Conservation (phyloP, 2,797 vertebrate species). For the Limosa lapponica region DNA sequence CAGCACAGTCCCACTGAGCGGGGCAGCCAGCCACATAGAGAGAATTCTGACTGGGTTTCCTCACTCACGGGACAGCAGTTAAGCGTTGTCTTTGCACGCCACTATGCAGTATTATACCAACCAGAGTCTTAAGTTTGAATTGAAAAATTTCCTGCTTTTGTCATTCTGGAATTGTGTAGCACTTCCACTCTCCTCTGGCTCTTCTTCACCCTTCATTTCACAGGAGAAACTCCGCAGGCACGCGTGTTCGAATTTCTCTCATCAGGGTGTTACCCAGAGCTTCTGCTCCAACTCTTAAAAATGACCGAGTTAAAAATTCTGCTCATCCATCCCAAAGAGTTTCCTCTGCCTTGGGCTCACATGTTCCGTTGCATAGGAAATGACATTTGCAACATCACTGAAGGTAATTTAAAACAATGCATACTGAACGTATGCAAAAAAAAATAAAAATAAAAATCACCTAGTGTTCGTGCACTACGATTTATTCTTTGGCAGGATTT, state of each 20-base stretch:
- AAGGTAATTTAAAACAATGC: background rate
- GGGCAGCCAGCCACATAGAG: background rate
- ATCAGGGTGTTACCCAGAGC: background rate
- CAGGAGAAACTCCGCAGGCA: background rate
- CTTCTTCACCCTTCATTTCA: background rate
- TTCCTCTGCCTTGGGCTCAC: background rate
- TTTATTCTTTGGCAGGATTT: background rate
- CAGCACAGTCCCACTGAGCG: background rate
- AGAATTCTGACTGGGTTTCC: background rate
- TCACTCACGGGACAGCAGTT: background rate
- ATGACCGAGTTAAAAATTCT: background rate
- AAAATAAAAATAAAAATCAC: no score
- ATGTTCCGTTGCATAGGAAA: background rate
- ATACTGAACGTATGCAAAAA: background rate
- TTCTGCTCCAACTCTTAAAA: background rate
- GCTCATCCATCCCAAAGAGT: background rate
- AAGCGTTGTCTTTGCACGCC: background rate
- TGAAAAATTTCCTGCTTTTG: background rate
- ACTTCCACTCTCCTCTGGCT: background rate
- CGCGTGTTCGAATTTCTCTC: background rate
- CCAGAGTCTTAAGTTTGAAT: background rate
- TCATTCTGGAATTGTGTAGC: background rate
- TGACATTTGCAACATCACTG: background rate
- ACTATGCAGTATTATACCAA: background rate
- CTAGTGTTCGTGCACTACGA: accelerated